A percentile compares a stretch with the other conserved stretches of the same genome.
phyloP scores from a whole-genome alignment of 2,888 invertebrate genomes.

The Hetaerina titia region DNA sequence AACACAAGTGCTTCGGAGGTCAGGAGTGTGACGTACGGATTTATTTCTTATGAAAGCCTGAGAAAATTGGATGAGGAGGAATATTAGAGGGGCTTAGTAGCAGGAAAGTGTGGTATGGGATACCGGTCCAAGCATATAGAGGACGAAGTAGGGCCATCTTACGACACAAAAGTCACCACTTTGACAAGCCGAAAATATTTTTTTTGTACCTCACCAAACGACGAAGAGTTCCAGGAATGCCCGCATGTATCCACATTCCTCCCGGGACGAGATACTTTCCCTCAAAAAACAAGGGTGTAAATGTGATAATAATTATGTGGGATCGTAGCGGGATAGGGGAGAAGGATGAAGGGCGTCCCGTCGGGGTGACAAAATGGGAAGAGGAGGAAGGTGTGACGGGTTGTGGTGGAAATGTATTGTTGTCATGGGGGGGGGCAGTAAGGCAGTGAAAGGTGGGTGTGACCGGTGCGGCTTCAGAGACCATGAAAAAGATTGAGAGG shows the following conservation, averaged over 20 bases:
- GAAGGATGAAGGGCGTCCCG: background rate
- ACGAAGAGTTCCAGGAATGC: background rate
- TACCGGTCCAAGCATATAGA: too few species aligned
- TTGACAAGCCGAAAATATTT: too few species aligned
- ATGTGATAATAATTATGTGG: conserved; percentile 11
- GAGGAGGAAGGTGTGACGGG: background rate
- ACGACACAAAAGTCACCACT: too few species aligned
- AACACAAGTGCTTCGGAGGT: too few species aligned
- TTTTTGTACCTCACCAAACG: too few species aligned
- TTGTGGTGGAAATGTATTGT: background rate
- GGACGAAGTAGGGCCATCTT: too few species aligned
- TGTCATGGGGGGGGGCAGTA: background rate
- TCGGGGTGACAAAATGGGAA: background rate
- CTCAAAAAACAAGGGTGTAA: background rate
- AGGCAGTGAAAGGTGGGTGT: background rate
- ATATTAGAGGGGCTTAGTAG: too few species aligned
- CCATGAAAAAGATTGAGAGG: background rate
- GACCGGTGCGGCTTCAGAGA: background rate
- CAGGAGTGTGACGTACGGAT: too few species aligned
- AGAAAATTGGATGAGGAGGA: too few species aligned
- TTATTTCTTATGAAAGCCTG: too few species aligned
- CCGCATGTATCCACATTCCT: background rate
- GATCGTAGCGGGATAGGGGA: background rate
- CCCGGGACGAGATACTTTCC: background rate
- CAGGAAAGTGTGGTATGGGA: too few species aligned